phyloP scores from a whole-genome alignment of 2,797 vertebrate genomes.

The Myotis daubentonii region DNA sequence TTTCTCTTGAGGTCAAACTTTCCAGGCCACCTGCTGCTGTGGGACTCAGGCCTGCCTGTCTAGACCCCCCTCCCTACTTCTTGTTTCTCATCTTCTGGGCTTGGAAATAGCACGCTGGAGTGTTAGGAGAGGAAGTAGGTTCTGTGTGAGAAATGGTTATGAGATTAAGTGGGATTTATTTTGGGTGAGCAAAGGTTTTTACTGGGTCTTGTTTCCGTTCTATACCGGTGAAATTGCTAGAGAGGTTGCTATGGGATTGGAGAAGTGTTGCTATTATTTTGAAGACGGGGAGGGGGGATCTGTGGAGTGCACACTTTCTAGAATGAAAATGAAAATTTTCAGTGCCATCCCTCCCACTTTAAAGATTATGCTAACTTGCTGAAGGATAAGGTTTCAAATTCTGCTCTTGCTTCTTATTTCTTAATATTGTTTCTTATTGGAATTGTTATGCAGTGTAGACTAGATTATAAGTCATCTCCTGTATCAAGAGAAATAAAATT shows the following conservation, averaged over 20 bases:
- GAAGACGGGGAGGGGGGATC: background rate
- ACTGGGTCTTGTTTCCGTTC: background rate
- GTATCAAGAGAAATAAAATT: constrained; percentile 7
- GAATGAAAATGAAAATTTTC: background rate
- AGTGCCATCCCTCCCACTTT: rapidly evolving
- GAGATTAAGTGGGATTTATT: background rate
- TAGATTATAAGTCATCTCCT: background rate
- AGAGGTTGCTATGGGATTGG: background rate
- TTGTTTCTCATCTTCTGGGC: background rate
- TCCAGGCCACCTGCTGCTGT: background rate
- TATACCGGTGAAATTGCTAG: background rate
- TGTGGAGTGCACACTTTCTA: background rate
- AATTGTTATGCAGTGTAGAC: background rate
- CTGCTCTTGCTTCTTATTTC: background rate
- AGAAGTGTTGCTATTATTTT: background rate
- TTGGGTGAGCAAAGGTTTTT: background rate
- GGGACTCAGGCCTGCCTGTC: background rate
- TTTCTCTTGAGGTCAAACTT: background rate
- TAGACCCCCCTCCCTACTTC: background rate
- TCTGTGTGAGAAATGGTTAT: background rate
- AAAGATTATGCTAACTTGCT: background rate
- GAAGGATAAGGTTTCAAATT: background rate
- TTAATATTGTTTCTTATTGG: background rate
- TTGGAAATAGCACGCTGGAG: background rate
- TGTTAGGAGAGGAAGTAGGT: background rate